phyloP scores from a whole-genome alignment of 2,113 vertebrate species.

The Eretmochelys imbricata region DNA sequence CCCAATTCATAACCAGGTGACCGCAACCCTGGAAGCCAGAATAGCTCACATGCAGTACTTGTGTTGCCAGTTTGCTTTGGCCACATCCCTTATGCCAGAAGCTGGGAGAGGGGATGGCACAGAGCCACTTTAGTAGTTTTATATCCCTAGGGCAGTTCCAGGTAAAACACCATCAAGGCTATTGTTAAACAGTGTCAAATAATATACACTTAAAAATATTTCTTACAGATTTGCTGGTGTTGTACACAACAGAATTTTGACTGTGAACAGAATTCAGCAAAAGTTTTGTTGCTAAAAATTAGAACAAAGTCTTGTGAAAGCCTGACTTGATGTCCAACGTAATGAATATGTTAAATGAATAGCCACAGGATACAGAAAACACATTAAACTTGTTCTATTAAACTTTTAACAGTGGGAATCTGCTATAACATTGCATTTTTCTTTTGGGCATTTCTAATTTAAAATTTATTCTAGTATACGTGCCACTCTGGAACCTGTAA shows the following conservation, averaged over 20 bases:
- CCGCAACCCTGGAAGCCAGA: background rate
- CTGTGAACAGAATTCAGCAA: conserved; percentile 32
- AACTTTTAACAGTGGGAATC: conserved; percentile 47
- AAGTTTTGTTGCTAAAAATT: conserved; percentile 23
- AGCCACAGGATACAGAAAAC: conserved; percentile 52
- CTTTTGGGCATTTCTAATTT: conserved; percentile 41
- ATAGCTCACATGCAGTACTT: background rate
- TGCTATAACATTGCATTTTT: conserved; percentile 28
- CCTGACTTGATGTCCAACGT: conserved; percentile 30
- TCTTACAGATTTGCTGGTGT: background rate
- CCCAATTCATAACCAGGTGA: background rate
- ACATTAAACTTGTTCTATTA: conserved; percentile 52
- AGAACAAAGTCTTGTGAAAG: conserved; percentile 13
- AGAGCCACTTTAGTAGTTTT: background rate
- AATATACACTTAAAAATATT: conserved; percentile 44
- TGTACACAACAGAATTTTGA: background rate
- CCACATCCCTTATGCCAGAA: background rate
- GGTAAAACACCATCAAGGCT: background rate
- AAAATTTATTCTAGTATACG: conserved; percentile 17
- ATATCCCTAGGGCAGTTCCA: background rate
- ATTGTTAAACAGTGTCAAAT: conserved; percentile 19
- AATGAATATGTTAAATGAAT: conserved; percentile 57
- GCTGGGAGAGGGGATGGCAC: background rate
- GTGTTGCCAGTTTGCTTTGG: background rate
- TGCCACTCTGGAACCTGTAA: conserved; percentile 11